phyloP scores from a whole-genome alignment of 2,797 vertebrate genomes.

The Gymnoscopelus microlampas region DNA sequence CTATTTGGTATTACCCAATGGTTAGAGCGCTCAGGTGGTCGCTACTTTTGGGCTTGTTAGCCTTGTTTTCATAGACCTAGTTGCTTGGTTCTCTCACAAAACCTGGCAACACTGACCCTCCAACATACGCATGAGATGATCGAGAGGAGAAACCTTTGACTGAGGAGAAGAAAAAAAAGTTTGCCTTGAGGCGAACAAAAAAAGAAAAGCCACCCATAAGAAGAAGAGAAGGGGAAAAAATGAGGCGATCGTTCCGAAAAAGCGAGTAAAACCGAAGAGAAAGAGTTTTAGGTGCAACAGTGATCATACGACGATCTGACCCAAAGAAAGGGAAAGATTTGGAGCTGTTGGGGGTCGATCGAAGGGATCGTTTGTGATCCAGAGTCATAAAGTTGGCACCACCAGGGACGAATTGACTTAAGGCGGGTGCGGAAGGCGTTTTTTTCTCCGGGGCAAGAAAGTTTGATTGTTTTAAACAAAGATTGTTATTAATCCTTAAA shows the following conservation, averaged over 20 bases:
- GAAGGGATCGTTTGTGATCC: conserved; percentile 25
- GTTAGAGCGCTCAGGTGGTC: too few species aligned
- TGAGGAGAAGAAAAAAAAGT: conserved; percentile 58
- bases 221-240: conserved; percentile 17
- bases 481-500: neutral
- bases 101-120: neutral
- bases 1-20: too few species aligned
- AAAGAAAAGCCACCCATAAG: conserved; percentile 16
- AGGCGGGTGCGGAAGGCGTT: conserved; percentile 60
- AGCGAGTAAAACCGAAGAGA: neutral
- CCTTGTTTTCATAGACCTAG: too few species aligned
- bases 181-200: conserved; percentile 54
- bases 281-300: too few species aligned
- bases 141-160: conserved; percentile 16
- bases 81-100: too few species aligned
- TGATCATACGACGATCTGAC: too few species aligned
- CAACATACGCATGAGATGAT: conserved; percentile 37
- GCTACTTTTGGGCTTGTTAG: too few species aligned
- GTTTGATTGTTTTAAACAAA: neutral
- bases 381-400: conserved; percentile 48
- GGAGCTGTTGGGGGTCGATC: neutral
- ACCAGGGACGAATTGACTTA: conserved; percentile 37
- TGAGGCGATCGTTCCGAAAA: conserved; percentile 9
- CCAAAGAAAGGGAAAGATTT: neutral
- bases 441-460: conserved; percentile 8